Percentiles rank a stretch among this genome's conserved stretches.
Conservation (phyloP, 30 jellyfish, hydroid and myxozoan species). For the Euphysa ruthae region DNA sequence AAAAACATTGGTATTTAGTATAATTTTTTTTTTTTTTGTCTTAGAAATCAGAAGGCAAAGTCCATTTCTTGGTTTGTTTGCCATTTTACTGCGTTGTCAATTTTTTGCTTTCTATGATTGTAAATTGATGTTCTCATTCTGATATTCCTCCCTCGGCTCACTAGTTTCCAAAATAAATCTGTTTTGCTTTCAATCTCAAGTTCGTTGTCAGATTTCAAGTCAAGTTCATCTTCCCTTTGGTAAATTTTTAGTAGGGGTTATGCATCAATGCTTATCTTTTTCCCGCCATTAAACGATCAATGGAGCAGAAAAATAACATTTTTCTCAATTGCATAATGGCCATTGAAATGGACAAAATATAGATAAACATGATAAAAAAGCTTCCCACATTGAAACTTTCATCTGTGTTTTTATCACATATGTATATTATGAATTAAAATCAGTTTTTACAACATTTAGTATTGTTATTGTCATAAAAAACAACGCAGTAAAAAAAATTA, state of each 20-base stretch:
- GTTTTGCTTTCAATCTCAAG: not conserved
- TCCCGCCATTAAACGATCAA: slow-evolving; percentile 5
- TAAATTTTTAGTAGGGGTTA: not conserved
- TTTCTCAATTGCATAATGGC: not conserved
- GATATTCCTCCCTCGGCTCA: not conserved
- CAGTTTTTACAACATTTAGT: not conserved
- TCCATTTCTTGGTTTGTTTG: not conserved
- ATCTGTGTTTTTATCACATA: not conserved
- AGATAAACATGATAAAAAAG: not conserved
- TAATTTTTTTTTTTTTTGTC: not conserved
- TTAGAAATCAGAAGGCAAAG: not conserved
- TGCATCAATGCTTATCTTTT: not conserved
- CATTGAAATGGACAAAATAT: not conserved
- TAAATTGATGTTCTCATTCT: not conserved
- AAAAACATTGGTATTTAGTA: not conserved
- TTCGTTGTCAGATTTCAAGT: slow-evolving; percentile 5
- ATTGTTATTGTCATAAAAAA: not conserved
- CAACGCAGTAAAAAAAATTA: not conserved
- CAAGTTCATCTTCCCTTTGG: slow-evolving; percentile 15
- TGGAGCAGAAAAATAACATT: not conserved
- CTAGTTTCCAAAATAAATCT: not conserved
- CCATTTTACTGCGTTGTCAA: not conserved
- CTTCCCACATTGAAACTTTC: not conserved
- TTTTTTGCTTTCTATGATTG: not conserved
- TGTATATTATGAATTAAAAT: not conserved